Conservation (phyloP, 35 echinoderm and acorn worm species). For the Diadema setosum region DNA sequence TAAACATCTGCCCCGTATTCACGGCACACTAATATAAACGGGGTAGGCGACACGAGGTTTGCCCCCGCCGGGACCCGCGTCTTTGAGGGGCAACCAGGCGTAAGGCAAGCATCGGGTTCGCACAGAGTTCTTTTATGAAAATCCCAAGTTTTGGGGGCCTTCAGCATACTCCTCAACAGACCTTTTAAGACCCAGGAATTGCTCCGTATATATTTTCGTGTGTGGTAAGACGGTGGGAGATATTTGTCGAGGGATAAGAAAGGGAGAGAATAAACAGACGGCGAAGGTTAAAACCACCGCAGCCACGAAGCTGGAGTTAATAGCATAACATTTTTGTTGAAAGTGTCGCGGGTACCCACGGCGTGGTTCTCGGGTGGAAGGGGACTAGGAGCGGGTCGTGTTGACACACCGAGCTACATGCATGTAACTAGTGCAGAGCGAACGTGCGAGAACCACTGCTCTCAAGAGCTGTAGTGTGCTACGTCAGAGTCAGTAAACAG, state of each 20-base stretch:
- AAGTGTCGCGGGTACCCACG: background rate
- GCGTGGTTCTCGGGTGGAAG: too few relatives aligned
- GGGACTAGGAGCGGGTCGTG: too few relatives aligned
- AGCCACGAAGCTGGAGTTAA: background rate
- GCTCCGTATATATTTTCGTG: background rate
- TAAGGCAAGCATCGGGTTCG: background rate
- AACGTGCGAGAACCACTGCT: too few relatives aligned
- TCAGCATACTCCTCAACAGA: background rate
- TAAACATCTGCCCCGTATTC: conserved; percentile 21
- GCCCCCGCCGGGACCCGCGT: background rate
- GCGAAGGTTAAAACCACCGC: conserved; percentile 3
- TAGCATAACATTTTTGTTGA: conserved; percentile 26
- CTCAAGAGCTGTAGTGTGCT: too few relatives aligned
- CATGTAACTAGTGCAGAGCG: too few relatives aligned
- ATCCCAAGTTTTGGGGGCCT: background rate
- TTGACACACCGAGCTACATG: too few relatives aligned
- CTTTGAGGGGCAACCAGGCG: conserved; percentile 17
- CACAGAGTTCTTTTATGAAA: background rate
- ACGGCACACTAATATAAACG: conserved; percentile 11
- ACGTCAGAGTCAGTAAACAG: too few relatives aligned
- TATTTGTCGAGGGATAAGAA: background rate
- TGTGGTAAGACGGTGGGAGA: conserved; percentile 17
- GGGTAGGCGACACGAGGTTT: background rate
- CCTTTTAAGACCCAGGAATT: background rate
- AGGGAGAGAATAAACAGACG: background rate